Evolutionary conservation across 2,797 vertebrate genomes (phyloP).

Genomic region (Hafferia zeledoni): DNA sequence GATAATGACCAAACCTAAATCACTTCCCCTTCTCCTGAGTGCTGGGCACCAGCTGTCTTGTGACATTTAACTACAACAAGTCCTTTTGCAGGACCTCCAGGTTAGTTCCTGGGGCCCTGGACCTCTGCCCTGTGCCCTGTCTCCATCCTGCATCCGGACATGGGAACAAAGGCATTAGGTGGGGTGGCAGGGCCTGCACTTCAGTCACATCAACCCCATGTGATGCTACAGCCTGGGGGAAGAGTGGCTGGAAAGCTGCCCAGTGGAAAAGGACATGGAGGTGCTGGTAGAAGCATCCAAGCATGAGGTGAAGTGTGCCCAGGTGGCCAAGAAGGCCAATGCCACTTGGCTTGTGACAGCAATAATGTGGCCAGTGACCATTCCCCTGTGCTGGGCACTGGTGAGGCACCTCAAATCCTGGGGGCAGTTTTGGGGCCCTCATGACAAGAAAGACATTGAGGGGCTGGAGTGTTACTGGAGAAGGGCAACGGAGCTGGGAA

Average conservation of each 20-base stretch:
- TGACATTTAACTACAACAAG: slow-evolving; percentile 4
- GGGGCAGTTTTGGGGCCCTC: neutral
- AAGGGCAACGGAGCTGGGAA: rapidly evolving
- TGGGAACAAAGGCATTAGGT: neutral
- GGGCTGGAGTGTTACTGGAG: rapidly evolving
- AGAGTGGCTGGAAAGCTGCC: neutral
- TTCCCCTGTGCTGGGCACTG: neutral
- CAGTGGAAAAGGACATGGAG: neutral
- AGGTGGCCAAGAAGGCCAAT: neutral
- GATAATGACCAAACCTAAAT: slow-evolving; percentile 63
- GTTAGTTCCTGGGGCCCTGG: neutral
- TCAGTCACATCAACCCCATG: neutral
- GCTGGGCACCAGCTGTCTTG: slow-evolving; percentile 50
- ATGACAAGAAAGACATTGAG: neutral
- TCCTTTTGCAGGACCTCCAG: slow-evolving; percentile 20
- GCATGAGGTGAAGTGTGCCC: neutral
- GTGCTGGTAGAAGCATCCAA: neutral
- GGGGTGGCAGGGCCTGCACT: neutral
- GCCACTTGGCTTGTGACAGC: neutral
- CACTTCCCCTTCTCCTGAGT: slow-evolving; percentile 53
- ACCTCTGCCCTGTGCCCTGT: neutral
- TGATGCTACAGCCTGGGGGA: neutral
- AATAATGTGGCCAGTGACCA: rapidly evolving
- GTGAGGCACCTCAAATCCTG: rapidly evolving
- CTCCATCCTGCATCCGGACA: neutral